Evolutionary conservation across 2,888 invertebrate genomes (phyloP), one percentile per base, ranked within the genome.

Genomic region (Mayetiola destructor): DNA sequence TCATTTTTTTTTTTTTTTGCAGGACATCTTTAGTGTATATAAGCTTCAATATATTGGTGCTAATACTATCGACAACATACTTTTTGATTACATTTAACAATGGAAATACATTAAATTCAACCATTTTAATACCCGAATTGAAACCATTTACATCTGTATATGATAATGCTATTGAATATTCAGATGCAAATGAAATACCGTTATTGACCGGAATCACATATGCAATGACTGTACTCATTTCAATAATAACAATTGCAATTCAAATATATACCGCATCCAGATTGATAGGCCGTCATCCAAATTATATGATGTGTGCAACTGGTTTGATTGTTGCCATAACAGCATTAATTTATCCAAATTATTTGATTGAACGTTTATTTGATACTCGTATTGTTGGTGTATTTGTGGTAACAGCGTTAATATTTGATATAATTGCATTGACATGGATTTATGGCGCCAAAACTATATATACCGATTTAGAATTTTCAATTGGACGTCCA

Each of bases 371-470:
- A 1, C 65, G 71, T 10, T 62, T 73, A 10, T 59, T 73, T 37
- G 73, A 73, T 60, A 64, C 69, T 1, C 65, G 72, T 8, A 59
- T 72, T 52, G 68, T 72, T 48, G 72, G 72, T 42, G 70, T 71
- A 4, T 62, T 73, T 61, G 62, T 67, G 16, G 64, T 72, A 3
- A 67, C 69, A 2, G 69, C 72, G 2, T 59, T 73, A 56, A 67
- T 72, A 1, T 72, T 73, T 56, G 73, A 73, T 58, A 61, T 72
- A 21, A 72, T 73, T 56, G 68, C 70, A 16, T 66, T 69, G 6
- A 68, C 68, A 1, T 73, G 73, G 72, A 70, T 73, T 18, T 73
- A 73, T 60, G 73, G 73, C 39, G 68, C 68, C 2, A 72, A 72
- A 61, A 71, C 71, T 59, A 69, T 73, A 35, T 72, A 71, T 57